A percentile compares a stretch with the other conserved stretches of the same genome.
Evolutionary conservation across 2,797 vertebrate genomes (phyloP).

Genomic region (Rhabdophis nuchalis): DNA sequence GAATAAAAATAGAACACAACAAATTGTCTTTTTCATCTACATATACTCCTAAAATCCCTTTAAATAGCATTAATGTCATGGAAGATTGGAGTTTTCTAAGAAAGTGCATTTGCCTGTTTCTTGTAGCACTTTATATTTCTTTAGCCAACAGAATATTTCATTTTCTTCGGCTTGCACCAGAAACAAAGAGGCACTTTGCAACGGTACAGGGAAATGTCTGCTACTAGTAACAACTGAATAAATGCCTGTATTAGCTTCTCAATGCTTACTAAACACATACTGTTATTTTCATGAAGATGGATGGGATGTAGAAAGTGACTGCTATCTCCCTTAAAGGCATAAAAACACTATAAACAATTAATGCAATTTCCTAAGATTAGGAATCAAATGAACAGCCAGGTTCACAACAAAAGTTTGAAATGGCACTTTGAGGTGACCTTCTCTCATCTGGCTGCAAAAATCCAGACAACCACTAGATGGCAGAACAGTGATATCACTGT

Average conservation of each 20-base stretch:
- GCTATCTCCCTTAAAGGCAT: not conserved
- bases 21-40: constrained; percentile 56
- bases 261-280: not conserved
- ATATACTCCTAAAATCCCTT: constrained; percentile 61
- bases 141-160: constrained; percentile 53
- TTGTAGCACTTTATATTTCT: constrained; percentile 56
- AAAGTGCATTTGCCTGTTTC: constrained; percentile 63
- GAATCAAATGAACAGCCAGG: not conserved
- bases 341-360: not conserved
- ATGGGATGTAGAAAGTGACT: not conserved
- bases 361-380: not conserved
- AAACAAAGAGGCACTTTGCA: constrained; percentile 61
- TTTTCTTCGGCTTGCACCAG: constrained; percentile 38
- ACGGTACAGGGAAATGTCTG: not conserved
- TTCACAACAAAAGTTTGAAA: not conserved
- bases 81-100: constrained; percentile 49
- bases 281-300: not conserved
- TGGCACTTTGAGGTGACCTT: not conserved
- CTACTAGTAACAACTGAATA: not conserved
- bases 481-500: not conserved
- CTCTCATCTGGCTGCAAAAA: not conserved
- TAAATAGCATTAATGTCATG: constrained; percentile 62
- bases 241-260: not conserved
- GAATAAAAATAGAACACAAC: constrained; percentile 56
- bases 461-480: not conserved